Base-by-base conservation (phyloP, 2,888 invertebrate species). In the Mellilla xanthometata region DNA sequence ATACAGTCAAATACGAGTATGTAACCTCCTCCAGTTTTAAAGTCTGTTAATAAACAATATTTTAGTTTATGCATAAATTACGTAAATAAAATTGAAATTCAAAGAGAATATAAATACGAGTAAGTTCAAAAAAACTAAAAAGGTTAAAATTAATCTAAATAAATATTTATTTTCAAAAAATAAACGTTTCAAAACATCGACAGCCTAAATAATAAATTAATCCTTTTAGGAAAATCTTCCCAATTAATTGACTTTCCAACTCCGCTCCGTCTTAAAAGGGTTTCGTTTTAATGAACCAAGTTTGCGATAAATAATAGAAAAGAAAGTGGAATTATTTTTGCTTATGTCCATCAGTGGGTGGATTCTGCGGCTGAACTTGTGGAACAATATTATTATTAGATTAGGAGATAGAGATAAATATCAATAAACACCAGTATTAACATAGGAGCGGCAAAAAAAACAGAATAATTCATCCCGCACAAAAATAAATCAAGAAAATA, bases 281-380 rank as follows among this genome's bases (percentile, higher is more conserved):
- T 27, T 27, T 35, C 15, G 26, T 9, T 24, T 15, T 27, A 32
- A 24, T 39, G 35, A 35, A 35, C 32, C n/a, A 30, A 36, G 11
- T 31, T 30, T 30, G 35, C 12, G 27, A 31, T 19, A 19, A 19
- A 19, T 19, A 19, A 23, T 26, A 15, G 39, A 46, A 48, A 44
- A 41, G 52, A 55, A 52, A 52, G 55, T 35, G 39, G 52, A 48
- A 46, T 43, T 41, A 33, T 40, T 49, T 44, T 52, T 24, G 13
- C 15, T 39, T 33, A 10, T 52, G 33, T 47, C 34, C 32, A 12
- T 36, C 33, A 43, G 45, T 46, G 33, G 36, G 26, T 36, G 45
- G 30, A 52, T 46, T 39, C 48, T 41, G 43, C 31, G 41, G 38
- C 48, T 26, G 40, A 52, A 52, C 45, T 48, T 46, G 38, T 49